Evolutionary conservation across 2,113 vertebrate genomes (phyloP), one percentile per base, ranked within the genome.

Genomic region (Catagonus wagneri): DNA sequence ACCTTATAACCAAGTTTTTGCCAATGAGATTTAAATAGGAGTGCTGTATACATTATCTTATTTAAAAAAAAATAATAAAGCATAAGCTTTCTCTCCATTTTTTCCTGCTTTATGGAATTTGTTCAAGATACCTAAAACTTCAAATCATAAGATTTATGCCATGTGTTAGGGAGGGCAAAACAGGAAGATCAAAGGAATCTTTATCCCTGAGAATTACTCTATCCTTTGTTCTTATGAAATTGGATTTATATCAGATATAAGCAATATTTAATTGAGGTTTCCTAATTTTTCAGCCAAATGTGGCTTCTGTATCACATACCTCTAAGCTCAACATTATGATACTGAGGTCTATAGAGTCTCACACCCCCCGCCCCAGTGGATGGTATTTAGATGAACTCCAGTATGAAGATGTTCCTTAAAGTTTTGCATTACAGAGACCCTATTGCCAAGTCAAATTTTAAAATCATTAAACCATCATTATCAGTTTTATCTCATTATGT

Each of bases 391-490:
- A n/a, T 56, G 13, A 2, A 50, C 23, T 61, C 14, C 12, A 61
- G 10, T 36, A 22, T 44, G 15, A 78, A 92, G 13, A 74, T 34
- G 0, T 65, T 74, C 23, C 22, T 27, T 69, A 3, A 3, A 60
- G 15, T 3, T 96, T 25, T 44, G 2, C 27, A 69, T 76, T 94
- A 20, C 13, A 81, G 65, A 89, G 13, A 69, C 4, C 2, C 54
- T 76, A 85, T 44, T 83, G 56, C 27, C n/a, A 95, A 95, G 78
- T 44, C 20, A 94, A 90, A 94, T 68, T 74, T 50, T 79, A 89
- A 76, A 85, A 85, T 29, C 90, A 83, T 58, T 61, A 74, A 83
- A 89, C 89, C 85, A 84, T 74, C 84, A 71, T 69, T 69, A 90
- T 89, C 44, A 71, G 2, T 36, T 83, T 90, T 94, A 88, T 14